These are phyloP conservation scores for Abrostola triplasia DNA, from an alignment of 2,888 invertebrate species.

Conservation along the genomic window DNA sequence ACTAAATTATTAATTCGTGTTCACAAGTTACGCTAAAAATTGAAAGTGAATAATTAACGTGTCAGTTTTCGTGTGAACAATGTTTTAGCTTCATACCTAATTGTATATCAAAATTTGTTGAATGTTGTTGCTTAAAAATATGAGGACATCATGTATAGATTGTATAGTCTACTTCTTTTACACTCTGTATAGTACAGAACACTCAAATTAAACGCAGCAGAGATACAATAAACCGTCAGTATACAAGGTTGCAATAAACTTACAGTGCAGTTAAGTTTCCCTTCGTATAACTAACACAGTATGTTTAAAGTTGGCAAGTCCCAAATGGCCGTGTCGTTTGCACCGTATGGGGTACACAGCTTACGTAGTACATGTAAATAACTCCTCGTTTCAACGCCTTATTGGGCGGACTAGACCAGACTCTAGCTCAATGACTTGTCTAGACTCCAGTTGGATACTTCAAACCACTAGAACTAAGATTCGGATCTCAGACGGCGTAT, in stretches of 20 bases:
- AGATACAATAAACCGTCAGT: conserved; percentile 32
- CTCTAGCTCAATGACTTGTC: background rate
- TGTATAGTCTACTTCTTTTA: background rate
- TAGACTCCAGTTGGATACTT: background rate
- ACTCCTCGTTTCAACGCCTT: conserved; percentile 8
- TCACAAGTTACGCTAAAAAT: too few relatives aligned
- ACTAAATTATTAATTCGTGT: too few relatives aligned
- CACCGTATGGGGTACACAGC: conserved; percentile 31
- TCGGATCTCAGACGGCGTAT: too few relatives aligned
- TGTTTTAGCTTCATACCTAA: too few relatives aligned
- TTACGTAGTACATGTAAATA: conserved; percentile 37
- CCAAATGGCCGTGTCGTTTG: conserved; percentile 63
- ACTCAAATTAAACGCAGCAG: conserved; percentile 31
- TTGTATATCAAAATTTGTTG: too few relatives aligned
- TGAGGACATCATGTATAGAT: conserved; percentile 3
- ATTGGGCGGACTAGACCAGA: conserved; percentile 1
- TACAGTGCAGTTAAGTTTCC: conserved; percentile 47
- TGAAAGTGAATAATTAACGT: too few relatives aligned
- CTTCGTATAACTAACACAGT: conserved; percentile 59
- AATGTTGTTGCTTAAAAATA: background rate
- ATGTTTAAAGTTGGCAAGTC: conserved; percentile 67
- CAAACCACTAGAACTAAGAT: background rate
- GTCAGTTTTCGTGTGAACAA: too few relatives aligned
- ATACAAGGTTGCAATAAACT: conserved; percentile 50
- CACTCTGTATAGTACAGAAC: conserved; percentile 11